Base-by-base conservation (phyloP, 2,797 vertebrate species). In the Neosilurus mollespiculum region DNA sequence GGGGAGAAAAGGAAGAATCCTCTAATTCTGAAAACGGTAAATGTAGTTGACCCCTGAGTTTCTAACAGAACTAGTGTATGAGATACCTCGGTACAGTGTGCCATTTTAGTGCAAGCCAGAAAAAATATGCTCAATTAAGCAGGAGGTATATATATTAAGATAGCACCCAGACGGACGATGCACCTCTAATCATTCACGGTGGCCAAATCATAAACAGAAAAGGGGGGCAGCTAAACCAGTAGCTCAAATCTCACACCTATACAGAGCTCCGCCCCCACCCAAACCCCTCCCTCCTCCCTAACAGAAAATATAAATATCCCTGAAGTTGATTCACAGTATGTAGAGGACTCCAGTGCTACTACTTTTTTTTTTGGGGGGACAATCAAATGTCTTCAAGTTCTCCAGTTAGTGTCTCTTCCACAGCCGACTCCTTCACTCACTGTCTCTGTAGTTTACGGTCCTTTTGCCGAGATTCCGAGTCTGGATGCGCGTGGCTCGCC, bases 251-350 rank as follows among this genome's bases (percentile, higher is more conserved):
- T 94, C 92, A 93, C 91, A 93, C 91, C 93, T 93, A 94, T 93
- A 91, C 94, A 94, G 90, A 26, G 43, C 58, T 43, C 56, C 56
- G 59, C 61, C 54, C 11, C 43, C 54, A 10, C 24, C 62, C 54
- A 95, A 94, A 96, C 95, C 43, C 8, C 43, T 43, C 8, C 43
- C 3, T 2, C 56, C 30, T 61, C 61, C 62, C 54, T 95, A 94
- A 96, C 95, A 97, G 94, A 96, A 97, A 96, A 96, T 96, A 96
- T 96, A 96, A 96, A 97, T 96, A 96, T 97, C 96, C 96, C 96
- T 97, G 96, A 96, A 96, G 95, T 91, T 90, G 94, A 95, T 96
- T 96, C 96, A 96, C 93, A 96, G 94, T 95, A 94, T 93, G 93
- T 91, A 92, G 86, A 88, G 90, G 93, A 94, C 92, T 93, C 94